A percentile compares a stretch with the other conserved stretches of the same genome.
Evolutionary conservation across 1,140 invertebrate genomes (phyloP).

Genomic region (Melipona quadrifasciata): DNA sequence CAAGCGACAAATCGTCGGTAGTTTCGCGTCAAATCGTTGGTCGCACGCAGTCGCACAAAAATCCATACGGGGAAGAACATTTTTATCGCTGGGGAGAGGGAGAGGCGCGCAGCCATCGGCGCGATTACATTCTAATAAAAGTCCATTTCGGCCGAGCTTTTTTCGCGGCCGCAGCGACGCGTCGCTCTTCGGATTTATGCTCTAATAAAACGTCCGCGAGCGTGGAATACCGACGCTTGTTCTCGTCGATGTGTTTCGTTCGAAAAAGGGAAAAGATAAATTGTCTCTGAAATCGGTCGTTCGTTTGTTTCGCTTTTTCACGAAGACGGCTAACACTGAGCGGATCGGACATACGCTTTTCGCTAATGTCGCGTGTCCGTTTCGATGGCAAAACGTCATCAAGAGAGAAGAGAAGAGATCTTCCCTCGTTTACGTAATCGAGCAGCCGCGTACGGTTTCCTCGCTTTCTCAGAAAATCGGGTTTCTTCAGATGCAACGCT

Average conservation of each 20-base stretch:
- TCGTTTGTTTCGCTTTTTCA: neutral
- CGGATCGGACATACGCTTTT: neutral
- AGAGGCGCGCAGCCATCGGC: neutral
- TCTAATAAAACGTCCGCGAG: slow-evolving; percentile 15
- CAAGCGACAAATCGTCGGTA: neutral
- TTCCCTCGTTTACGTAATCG: neutral
- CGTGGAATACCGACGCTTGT: neutral
- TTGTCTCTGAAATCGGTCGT: slow-evolving; percentile 1
- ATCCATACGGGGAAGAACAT: neutral
- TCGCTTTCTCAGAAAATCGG: no score
- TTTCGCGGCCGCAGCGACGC: neutral
- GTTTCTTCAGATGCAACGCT: no score
- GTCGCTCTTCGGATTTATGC: neutral
- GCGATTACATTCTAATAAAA: slow-evolving; percentile 45
- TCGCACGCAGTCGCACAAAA: slow-evolving; percentile 24
- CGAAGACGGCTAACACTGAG: neutral
- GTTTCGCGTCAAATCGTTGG: neutral
- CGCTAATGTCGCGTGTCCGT: neutral
- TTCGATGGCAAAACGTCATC: neutral
- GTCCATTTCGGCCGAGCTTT: slow-evolving; percentile 18
- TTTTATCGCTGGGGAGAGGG: neutral
- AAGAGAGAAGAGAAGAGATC: neutral
- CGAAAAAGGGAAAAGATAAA: slow-evolving; percentile 3
- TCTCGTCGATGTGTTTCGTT: slow-evolving; percentile 19
- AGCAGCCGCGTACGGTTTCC: neutral